Evolutionary conservation across 1,140 invertebrate species (phyloP), one percentile per base, ranked within the genome.

Genomic region (Ips typographus): DNA sequence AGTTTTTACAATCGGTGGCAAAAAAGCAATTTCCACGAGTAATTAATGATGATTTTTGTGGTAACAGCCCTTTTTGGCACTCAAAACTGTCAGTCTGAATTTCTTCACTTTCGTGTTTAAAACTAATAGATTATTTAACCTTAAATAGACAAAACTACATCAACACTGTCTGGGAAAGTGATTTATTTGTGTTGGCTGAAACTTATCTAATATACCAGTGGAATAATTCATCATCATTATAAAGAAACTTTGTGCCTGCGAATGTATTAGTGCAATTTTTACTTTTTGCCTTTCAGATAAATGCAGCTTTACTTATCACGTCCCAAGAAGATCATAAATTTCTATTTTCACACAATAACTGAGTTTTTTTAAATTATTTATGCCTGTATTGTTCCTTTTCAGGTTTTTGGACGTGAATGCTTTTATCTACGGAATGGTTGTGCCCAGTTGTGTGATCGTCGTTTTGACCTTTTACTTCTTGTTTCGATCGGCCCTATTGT

Each of bases 371-470:
- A 22, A 22, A 22, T 22, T 22, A 22, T 22, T 22, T 22, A 22
- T 22, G 22, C 22, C 22, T 22, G 22, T 22, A 22, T 22, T 22
- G 22, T 22, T 22, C 22, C 22, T 65, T 77, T 75, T 38, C 71
- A 80, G 79, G 79, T 80, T 80, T 65, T 65, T 80, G 57, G 78
- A 79, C 65, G 71, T 72, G 6, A 79, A 77, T 62, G 76, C 77
- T 36, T 78, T 79, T 61, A 76, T 79, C 22, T 78, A 77, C 70
- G 77, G 79, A 22, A 70, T 79, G 47, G 63, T 79, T 7, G 43
- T 79, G n/a, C 78, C 79, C 39, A 75, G 73, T 42, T 62, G 62
- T 40, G 36, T 78, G 40, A 63, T 79, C 37, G 72, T 76, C 8
- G 40, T 72, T 36, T 52, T 71, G 7, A 79, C 75, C 8, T 70